phyloP scores from a whole-genome alignment of 1,140 invertebrate species.

The Brachionus manjavacas region DNA sequence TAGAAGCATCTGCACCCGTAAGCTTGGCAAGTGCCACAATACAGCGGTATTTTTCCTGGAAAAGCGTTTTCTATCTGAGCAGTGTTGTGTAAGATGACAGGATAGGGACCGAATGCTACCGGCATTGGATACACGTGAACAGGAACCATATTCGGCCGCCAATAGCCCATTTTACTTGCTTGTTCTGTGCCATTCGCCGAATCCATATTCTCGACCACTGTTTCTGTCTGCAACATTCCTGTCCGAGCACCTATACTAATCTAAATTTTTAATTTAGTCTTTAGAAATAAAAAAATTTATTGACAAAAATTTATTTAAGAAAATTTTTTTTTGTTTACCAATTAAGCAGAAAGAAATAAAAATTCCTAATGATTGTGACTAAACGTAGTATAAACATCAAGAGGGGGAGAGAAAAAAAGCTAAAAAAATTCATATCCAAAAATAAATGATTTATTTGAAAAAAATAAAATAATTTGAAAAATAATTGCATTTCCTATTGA shows the following conservation, averaged over 20 bases:
- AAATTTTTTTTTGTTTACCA: background rate
- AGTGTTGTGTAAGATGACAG: background rate
- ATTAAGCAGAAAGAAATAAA: background rate
- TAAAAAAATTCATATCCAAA: background rate
- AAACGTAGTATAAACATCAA: background rate
- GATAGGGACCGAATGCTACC: background rate
- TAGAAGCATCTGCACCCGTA: slow-evolving; percentile 20
- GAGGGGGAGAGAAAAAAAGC: background rate
- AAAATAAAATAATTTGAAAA: background rate
- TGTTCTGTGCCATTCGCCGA: background rate
- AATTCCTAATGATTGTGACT: background rate
- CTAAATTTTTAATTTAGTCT: background rate
- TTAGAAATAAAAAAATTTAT: background rate
- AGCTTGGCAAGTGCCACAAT: background rate
- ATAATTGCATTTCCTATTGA: background rate
- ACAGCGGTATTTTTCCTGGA: background rate
- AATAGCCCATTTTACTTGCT: background rate
- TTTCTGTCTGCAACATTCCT: background rate
- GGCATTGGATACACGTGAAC: background rate
- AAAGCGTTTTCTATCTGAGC: background rate
- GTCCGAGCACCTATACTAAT: background rate
- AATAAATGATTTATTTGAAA: background rate
- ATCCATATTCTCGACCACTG: background rate
- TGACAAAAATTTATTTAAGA: background rate
- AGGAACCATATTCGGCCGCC: background rate